phyloP scores from a whole-genome alignment of 2,797 vertebrate species.

The Iguana delicatissima region DNA sequence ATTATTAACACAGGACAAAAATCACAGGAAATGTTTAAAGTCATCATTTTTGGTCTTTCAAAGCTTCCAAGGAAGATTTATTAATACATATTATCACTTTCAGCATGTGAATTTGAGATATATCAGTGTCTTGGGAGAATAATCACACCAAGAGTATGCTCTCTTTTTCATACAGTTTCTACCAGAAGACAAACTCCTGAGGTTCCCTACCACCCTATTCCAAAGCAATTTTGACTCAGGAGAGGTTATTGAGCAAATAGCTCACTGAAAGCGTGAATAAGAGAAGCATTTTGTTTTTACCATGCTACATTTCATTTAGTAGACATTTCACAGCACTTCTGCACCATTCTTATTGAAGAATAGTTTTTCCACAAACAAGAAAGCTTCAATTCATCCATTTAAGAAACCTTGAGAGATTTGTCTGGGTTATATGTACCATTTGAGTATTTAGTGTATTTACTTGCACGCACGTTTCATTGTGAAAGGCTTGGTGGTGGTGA shows the following conservation, averaged over 20 bases:
- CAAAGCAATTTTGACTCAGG: neutral
- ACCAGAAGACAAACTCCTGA: neutral
- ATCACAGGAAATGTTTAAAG: neutral
- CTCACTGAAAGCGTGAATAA: neutral
- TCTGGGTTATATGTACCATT: too few relatives aligned
- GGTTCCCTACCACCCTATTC: neutral
- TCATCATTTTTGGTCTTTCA: neutral
- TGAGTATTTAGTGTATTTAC: too few relatives aligned
- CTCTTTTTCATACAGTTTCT: neutral
- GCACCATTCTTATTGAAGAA: neutral
- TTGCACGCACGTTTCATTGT: too few relatives aligned
- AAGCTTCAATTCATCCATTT: too few relatives aligned
- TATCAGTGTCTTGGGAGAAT: neutral
- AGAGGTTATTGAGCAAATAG: neutral
- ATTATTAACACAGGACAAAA: neutral
- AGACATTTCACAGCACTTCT: neutral
- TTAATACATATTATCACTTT: neutral
- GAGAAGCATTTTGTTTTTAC: neutral
- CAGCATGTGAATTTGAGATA: neutral
- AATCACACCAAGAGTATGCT: neutral
- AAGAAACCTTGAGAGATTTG: too few relatives aligned
- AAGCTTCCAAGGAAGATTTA: neutral
- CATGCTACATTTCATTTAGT: too few relatives aligned
- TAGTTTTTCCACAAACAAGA: too few relatives aligned
- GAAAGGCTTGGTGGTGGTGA: too few relatives aligned